These are phyloP conservation scores for Cyanoderma ruficeps DNA, from an alignment of 2,113 vertebrate species.

Conservation along the genomic window DNA sequence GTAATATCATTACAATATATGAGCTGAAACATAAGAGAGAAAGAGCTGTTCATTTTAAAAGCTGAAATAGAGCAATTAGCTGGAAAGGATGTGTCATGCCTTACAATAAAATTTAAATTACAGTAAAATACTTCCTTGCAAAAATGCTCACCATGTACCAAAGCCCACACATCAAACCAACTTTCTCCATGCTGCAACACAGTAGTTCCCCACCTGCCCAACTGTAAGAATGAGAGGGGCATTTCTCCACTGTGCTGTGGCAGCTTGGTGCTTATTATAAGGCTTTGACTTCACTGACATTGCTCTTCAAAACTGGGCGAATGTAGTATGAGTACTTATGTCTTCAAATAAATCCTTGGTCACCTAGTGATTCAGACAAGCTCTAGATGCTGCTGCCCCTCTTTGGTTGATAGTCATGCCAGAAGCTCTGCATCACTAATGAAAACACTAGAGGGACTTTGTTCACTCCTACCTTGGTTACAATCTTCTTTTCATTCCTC, in stretches of 20 bases:
- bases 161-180: constrained; percentile 2
- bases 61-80: constrained; percentile 43
- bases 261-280: not conserved
- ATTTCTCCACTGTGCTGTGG: not conserved
- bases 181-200: not conserved
- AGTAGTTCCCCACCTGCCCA: not conserved
- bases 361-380: not conserved
- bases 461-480: not conserved
- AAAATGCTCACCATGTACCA: not conserved
- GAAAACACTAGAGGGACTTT: not conserved
- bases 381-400: not conserved
- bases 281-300: not conserved
- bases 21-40: constrained; percentile 33
- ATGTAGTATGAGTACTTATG: not conserved
- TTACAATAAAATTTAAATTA: constrained; percentile 47
- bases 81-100: constrained; percentile 34
- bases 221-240: not conserved
- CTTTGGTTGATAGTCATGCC: not conserved
- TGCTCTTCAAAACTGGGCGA: not conserved
- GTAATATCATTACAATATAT: constrained; percentile 33
- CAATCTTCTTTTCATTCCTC: not conserved
- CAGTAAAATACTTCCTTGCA: not conserved
- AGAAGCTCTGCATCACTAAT: not conserved
- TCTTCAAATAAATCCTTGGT: not conserved
- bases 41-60: constrained; percentile 50